Base-by-base conservation (phyloP, 2,113 vertebrate species). In the Actenoides lindsayi region DNA sequence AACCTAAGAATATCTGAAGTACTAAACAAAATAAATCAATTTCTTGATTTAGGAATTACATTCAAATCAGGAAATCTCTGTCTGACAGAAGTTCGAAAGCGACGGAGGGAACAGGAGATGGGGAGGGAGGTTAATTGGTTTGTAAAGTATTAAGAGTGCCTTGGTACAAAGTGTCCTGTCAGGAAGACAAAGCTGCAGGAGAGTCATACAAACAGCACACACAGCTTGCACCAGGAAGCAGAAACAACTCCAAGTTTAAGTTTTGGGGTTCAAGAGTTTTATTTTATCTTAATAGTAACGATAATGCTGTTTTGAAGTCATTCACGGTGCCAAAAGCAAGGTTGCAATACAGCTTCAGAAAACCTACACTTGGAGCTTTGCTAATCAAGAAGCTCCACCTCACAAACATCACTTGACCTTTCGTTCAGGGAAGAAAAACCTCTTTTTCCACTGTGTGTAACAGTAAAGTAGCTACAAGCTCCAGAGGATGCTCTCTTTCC, bases 21-120 rank as follows among this genome's bases (percentile, higher is more conserved):
- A 50, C n/a, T 41, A 23, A 50, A 69, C 83, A 74, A 39, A 70
- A 70, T 11, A 62, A 91, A 95, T 87, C 83, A 46, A 87, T 93
- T 87, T 79, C 51, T 67, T 60, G 68, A 91, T 39, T 84, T 54
- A 18, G 33, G 21, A 74, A 83, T 24, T 74, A 88, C 90, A 91
- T 70, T 74, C 16, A 62, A 79, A 83, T 88, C 63, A 73, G 84
- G 33, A 89, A 91, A 56, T 48, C 20, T 65, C 57, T 68, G 12
- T 21, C 51, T 57, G 39, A 57, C 31, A 93, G 50, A 93, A 28
- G 39, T 28, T 77, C 3, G 6, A 68, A 91, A 88, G 33, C 31
- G 62, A 79, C 0, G 2, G 41, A 67, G 73, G 37, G 39, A 69
- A 75, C 53, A 56, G 11, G 67, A 56, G 54, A 89, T 24, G 16